phyloP scores from a whole-genome alignment of 2,797 vertebrate species.

The Dendrocincla tyrannina region DNA sequence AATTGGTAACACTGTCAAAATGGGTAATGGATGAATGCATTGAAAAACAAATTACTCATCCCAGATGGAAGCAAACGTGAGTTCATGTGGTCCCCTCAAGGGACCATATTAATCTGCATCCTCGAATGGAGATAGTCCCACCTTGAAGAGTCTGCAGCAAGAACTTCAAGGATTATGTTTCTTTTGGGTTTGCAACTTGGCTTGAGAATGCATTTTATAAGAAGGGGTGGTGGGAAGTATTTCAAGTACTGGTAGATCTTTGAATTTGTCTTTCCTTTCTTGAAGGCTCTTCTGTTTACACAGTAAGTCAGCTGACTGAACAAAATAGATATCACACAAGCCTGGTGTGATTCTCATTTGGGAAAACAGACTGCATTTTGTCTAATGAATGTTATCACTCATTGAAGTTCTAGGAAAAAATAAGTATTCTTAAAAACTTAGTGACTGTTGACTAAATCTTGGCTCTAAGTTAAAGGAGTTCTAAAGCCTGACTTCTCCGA shows the following conservation, averaged over 20 bases:
- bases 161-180: not conserved
- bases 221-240: not conserved
- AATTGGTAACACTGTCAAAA: not conserved
- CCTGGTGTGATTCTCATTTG: not conserved
- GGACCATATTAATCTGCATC: not conserved
- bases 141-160: not conserved
- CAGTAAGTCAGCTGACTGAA: not conserved
- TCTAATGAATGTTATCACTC: not conserved
- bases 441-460: not conserved
- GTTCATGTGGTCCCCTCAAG: not conserved
- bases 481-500: not conserved
- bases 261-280: not conserved
- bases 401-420: not conserved
- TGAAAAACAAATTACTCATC: not conserved
- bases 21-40: not conserved
- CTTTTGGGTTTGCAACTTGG: not conserved
- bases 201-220: not conserved
- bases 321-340: not conserved
- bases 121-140: not conserved
- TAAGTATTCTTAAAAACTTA: not conserved
- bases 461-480: not conserved
- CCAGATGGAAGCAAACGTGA: not conserved
- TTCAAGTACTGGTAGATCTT: not conserved
- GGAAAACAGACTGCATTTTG: not conserved
- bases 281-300: not conserved